Evolutionary conservation across 1,140 invertebrate genomes (phyloP).

Genomic region (Heliconius himera): DNA sequence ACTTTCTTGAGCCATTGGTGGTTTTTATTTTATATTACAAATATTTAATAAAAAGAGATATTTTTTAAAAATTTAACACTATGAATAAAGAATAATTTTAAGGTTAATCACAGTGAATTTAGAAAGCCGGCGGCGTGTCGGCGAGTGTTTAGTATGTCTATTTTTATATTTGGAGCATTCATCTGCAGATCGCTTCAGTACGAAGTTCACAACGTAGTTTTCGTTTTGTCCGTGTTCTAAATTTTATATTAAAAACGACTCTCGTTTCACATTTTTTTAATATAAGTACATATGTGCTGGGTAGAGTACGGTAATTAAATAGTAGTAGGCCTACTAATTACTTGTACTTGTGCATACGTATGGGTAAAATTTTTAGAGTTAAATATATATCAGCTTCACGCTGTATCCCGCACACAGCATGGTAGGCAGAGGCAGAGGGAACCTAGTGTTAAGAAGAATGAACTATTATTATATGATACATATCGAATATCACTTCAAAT

Average conservation of each 20-base stretch:
- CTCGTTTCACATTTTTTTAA: background rate
- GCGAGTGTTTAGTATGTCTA: slow-evolving; percentile 60
- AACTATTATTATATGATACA: background rate
- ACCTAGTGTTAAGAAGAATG: background rate
- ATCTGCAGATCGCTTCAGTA: slow-evolving; percentile 56
- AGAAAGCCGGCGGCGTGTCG: slow-evolving; percentile 59
- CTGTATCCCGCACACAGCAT: too few relatives aligned
- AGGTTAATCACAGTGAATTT: slow-evolving; percentile 54
- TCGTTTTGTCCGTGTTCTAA: background rate
- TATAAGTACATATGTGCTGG: background rate
- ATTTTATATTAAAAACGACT: background rate
- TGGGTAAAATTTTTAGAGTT: too few relatives aligned
- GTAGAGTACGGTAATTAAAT: background rate
- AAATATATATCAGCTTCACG: too few relatives aligned
- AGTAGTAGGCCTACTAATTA: too few relatives aligned
- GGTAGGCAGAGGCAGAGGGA: too few relatives aligned
- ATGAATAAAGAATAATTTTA: slow-evolving; percentile 41
- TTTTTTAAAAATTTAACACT: background rate
- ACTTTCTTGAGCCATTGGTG: slow-evolving; percentile 60
- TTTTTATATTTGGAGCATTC: slow-evolving; percentile 71
- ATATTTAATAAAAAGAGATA: background rate
- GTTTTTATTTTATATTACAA: background rate
- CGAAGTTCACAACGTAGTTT: slow-evolving; percentile 13
- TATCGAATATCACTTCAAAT: background rate
- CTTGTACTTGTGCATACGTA: too few relatives aligned